phyloP scores from a whole-genome alignment of 2,888 invertebrate species.

The Drosophila dives region DNA sequence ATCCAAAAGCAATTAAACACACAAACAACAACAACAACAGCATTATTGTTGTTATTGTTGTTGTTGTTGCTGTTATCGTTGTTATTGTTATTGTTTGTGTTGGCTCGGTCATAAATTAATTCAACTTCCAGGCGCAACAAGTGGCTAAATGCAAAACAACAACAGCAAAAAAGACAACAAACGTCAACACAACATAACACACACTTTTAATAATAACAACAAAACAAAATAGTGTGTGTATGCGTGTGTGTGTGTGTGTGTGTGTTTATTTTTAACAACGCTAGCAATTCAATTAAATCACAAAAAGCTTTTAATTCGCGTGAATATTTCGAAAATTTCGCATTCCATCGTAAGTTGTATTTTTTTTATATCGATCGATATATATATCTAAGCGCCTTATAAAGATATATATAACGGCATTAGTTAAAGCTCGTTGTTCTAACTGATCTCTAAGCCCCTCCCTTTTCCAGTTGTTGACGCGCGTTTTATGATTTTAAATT shows the following conservation, averaged over 20 bases:
- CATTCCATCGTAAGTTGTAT: constrained; percentile 29
- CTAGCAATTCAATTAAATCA: constrained; percentile 77
- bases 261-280: constrained; percentile 71
- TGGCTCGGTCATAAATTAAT: constrained; percentile 54
- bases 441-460: constrained; percentile 11
- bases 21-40: constrained; percentile 37
- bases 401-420: constrained; percentile 24
- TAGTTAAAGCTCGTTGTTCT: constrained; percentile 15
- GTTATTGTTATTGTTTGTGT: constrained; percentile 37
- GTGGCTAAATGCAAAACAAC: constrained; percentile 44
- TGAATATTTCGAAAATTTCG: constrained; percentile 32
- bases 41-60: constrained; percentile 17
- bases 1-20: constrained; percentile 71
- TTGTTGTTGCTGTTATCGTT: constrained; percentile 39
- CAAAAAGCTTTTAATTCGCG: constrained; percentile 71
- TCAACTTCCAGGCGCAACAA: constrained; percentile 65
- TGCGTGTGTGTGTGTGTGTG: neutral
- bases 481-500: constrained; percentile 51
- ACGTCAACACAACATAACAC: constrained; percentile 18
- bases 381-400: constrained; percentile 7
- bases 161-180: constrained; percentile 30
- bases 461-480: constrained; percentile 33
- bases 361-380: neutral
- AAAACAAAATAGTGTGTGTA: constrained; percentile 11
- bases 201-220: constrained; percentile 28